Base-by-base conservation (phyloP, 2,113 vertebrate genomes). In the Indicator maculatus region DNA sequence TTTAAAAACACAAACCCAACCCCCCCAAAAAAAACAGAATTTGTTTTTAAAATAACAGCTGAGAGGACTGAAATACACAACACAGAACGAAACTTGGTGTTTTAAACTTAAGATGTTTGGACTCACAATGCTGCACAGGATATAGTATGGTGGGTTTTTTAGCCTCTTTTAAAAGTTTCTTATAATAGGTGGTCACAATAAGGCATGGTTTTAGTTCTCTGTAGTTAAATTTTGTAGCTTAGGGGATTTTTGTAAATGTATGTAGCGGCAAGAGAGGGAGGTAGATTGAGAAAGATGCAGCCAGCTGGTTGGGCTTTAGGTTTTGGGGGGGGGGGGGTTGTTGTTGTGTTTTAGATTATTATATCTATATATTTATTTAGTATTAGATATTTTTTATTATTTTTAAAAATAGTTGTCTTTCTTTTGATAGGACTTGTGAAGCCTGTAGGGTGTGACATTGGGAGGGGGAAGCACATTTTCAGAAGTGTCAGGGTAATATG, bases 151-250 rank as follows among this genome's bases (percentile, higher is more conserved):
- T 10, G n/a, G 10, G 64, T 70, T 85, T 69, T 82, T 28, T 52
- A 83, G 16, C 55, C 59, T 83, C 36, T 71, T 88, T 28, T 80
- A 41, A 83, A 81, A 39, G 60, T 55, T 13, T 31, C 6, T 12
- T 78, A 1, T 36, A 45, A 44, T 41, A 5, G 1, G 7, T 59
- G 60, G 33, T 85, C 30, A 38, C 47, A 47, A 19, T 26, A 50
- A 75, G 21, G 20, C 44, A 2, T 79, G 31, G n/a, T 86, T 93
- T 70, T 83, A 73, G 17, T 83, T 87, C 87, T 64, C 24, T 92
- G 6, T 10, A 5, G 50, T 58, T 79, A 15, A 2, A 4, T 77
- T 88, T 44, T 88, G 10, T 60, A 64, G 61, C 39, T 73, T 72
- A 75, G 50, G n/a, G 30, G 31, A 55, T 73, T 39, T 87, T 69